Percentiles rank a stretch among this genome's conserved stretches.
phyloP scores from a whole-genome alignment of 2,113 vertebrate species.

The Xiphophorus maculatus region DNA sequence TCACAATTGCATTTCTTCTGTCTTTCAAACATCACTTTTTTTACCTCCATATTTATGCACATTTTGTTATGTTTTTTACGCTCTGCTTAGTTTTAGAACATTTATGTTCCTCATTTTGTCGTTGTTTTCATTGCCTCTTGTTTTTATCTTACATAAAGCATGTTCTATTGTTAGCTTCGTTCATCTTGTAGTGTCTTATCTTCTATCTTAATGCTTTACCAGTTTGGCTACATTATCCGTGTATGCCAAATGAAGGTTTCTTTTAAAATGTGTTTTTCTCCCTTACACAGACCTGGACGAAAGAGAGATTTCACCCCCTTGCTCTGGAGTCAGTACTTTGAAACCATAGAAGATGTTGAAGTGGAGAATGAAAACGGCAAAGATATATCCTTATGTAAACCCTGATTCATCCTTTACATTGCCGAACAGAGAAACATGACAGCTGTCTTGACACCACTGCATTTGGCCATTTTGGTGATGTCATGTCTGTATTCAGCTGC shows the following conservation, averaged over 20 bases:
- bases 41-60: too few species aligned
- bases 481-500: not conserved
- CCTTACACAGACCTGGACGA: constrained; percentile 87
- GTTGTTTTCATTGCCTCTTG: too few species aligned
- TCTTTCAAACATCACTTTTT: too few species aligned
- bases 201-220: not conserved
- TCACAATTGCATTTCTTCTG: not conserved
- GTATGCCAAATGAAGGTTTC: not conserved
- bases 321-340: constrained; percentile 96
- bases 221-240: not conserved
- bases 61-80: too few species aligned
- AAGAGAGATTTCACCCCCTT: constrained; percentile 93
- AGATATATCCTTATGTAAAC: constrained; percentile 92
- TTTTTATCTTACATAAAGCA: not conserved
- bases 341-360: constrained; percentile 95
- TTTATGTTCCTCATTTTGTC: too few species aligned
- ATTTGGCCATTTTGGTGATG: not conserved
- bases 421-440: not conserved
- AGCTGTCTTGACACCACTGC: not conserved
- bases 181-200: not conserved
- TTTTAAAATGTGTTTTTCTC: not conserved
- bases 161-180: not conserved
- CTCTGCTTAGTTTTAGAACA: too few species aligned
- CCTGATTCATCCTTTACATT: not conserved
- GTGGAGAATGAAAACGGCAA: constrained; percentile 92